Conservation (phyloP, 2,113 vertebrate genomes). For the Sakesphorus luctuosus region DNA sequence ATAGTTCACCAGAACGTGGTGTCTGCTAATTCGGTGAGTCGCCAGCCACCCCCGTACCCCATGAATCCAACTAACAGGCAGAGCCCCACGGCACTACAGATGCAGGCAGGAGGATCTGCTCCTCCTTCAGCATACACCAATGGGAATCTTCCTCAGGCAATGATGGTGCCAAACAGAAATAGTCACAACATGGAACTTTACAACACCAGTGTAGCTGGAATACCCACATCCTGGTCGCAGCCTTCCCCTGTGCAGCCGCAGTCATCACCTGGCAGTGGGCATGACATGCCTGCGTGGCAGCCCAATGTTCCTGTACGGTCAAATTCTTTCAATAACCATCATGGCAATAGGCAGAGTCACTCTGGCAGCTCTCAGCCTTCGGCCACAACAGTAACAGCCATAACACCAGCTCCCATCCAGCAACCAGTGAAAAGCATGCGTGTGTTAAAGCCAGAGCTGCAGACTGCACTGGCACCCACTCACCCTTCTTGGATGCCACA, state of each 20-base stretch:
- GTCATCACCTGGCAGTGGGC: conserved; percentile 80
- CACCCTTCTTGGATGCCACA: conserved; percentile 91
- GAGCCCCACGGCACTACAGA: conserved; percentile 87
- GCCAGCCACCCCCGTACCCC: conserved; percentile 92
- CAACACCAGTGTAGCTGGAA: conserved; percentile 77
- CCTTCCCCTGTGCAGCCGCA: conserved; percentile 79
- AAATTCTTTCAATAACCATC: conserved; percentile 92
- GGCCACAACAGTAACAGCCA: conserved; percentile 92
- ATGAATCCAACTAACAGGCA: conserved; percentile 86
- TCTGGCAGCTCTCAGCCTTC: conserved; percentile 88
- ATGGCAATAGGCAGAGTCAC: conserved; percentile 78
- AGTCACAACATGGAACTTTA: conserved; percentile 95
- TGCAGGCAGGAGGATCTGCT: conserved; percentile 84
- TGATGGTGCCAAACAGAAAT: conserved; percentile 89
- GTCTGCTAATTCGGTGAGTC: conserved; percentile 74
- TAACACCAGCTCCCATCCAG: conserved; percentile 93
- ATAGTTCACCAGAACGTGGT: conserved; percentile 81
- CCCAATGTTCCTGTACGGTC: conserved; percentile 87
- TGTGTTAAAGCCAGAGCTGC: conserved; percentile 92
- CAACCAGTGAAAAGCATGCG: conserved; percentile 95
- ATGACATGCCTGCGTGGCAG: conserved; percentile 88
- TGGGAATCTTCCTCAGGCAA: conserved; percentile 84
- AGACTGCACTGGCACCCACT: conserved; percentile 93
- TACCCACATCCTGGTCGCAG: conserved; percentile 86
- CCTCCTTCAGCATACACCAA: conserved; percentile 85